Percentiles rank a stretch among this genome's conserved stretches.
These are phyloP conservation scores for Chelmon rostratus DNA, from an alignment of 2,797 vertebrate genomes.

Conservation along the genomic window DNA sequence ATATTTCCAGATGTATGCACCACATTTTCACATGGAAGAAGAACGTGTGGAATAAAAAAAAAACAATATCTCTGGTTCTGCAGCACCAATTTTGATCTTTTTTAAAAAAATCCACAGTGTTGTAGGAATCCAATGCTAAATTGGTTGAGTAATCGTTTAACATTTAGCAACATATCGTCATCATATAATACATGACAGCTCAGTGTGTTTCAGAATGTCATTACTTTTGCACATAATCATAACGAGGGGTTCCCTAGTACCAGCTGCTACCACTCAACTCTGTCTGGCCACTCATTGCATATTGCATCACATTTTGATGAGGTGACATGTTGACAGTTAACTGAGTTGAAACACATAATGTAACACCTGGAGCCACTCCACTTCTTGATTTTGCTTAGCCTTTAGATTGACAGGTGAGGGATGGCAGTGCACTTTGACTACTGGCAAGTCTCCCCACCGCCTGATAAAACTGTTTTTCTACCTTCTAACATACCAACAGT, in stretches of 20 bases:
- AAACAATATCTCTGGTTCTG: background rate
- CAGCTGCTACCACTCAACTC: constrained; percentile 11
- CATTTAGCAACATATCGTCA: background rate
- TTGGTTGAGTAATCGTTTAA: background rate
- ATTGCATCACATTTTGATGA: constrained; percentile 9
- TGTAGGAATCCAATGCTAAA: background rate
- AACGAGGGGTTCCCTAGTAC: constrained; percentile 18
- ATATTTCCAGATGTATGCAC: too few species aligned
- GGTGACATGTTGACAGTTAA: background rate
- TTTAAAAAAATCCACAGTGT: background rate
- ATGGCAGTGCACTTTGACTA: background rate
- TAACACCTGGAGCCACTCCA: background rate
- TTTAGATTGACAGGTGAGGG: background rate
- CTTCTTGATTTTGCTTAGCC: constrained; percentile 14
- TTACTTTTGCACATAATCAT: background rate
- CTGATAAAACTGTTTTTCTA: background rate
- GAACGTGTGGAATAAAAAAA: background rate
- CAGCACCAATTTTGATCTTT: too few species aligned
- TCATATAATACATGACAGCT: background rate
- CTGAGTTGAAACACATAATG: background rate
- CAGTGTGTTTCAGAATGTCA: background rate
- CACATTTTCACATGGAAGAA: background rate
- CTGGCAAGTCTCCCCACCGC: background rate
- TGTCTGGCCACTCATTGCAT: constrained; percentile 16
- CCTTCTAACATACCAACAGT: background rate